Base-by-base conservation (phyloP, 2,888 invertebrate genomes). In the Camponotus fellah region DNA sequence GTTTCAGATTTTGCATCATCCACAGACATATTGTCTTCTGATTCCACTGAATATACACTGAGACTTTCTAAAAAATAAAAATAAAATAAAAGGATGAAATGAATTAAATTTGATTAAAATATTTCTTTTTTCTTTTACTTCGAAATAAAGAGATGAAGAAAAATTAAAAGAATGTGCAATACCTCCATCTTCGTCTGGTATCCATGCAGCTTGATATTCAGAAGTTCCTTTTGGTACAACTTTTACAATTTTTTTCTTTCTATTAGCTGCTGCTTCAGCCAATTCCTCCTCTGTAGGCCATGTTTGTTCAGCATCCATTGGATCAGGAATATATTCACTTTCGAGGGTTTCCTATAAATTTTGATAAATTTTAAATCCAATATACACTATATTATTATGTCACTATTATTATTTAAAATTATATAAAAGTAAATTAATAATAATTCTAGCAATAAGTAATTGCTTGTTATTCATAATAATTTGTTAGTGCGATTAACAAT, bases 261-360 rank as follows among this genome's bases (percentile, higher is more conserved):
- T 96, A 94, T 95, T 91, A 83, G 95, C 95, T 92, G 96, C 97
- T 17, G 98, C 97, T 90, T 97, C 96, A 87, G 96, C 96, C 86
- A 99, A 96, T 95, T 99, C 99, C 92, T 99, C 98, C 88, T 97
- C 97, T 21, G 99, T 99, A 0, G 99, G 99, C 98, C 99, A 99
- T 0, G 99, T 99, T 95, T 99, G 99, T 94, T 99, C 99, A 1
- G 97, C 98, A 93, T 98, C 98, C 98, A 99, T 98, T 8, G 97
- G 97, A 95, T 99, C 98, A 0, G 97, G 97, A 76, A 97, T 95
- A 95, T 98, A 98, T 95, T 99, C 99, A 40, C 96, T 96, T 83
- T 97, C 96, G 58, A 99, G 95, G 76, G 97, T 96, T 92, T 97
- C 97, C 95, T 96, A 56, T 32, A 81, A 69, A 21, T 46, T 58